Conservation (phyloP, 2,888 invertebrate species). For the Troides helena region DNA sequence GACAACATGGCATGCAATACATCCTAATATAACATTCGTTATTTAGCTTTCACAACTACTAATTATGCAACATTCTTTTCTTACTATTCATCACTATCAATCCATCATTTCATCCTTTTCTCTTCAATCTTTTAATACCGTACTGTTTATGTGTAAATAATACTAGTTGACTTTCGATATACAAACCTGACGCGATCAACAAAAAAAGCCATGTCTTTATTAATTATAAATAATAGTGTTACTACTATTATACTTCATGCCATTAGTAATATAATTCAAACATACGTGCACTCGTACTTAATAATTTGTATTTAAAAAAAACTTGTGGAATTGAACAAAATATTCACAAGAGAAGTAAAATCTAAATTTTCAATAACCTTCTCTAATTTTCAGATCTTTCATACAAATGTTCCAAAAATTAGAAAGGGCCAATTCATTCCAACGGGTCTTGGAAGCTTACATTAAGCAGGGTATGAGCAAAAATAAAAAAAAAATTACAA, state of each 20-base stretch:
- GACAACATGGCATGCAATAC: constrained; percentile 33
- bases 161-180: too few species aligned
- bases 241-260: too few species aligned
- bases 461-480: constrained; percentile 8
- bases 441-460: constrained; percentile 17
- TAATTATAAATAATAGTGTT: too few species aligned
- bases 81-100: neutral
- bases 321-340: neutral
- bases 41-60: constrained; percentile 30
- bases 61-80: constrained; percentile 6
- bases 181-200: too few species aligned
- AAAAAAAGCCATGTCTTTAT: too few species aligned
- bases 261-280: too few species aligned
- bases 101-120: too few species aligned
- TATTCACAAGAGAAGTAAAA: neutral
- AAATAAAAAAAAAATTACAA: constrained; percentile 11
- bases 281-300: too few species aligned
- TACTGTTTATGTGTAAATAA: too few species aligned
- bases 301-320: too few species aligned
- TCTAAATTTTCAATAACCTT: neutral
- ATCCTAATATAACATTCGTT: constrained; percentile 32
- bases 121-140: too few species aligned
- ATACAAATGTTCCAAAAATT: constrained; percentile 22
- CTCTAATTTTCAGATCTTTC: constrained; percentile 26
- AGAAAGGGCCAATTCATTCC: constrained; percentile 11